A percentile compares a stretch with the other conserved stretches of the same genome.
phyloP scores from a whole-genome alignment of 1,140 invertebrate species.

The Trissolcus basalis region DNA sequence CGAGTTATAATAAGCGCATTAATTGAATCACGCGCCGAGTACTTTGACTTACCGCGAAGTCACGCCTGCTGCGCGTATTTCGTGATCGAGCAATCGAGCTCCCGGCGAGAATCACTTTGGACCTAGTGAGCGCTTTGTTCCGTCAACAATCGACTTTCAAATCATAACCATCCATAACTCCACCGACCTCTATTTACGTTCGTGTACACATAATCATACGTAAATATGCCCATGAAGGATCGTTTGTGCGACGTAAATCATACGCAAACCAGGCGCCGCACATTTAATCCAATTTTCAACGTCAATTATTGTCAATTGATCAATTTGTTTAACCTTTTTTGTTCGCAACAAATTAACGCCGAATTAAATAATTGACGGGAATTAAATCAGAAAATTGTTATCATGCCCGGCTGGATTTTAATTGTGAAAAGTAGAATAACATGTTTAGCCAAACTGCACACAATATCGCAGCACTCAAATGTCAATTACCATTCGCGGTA shows the following conservation, averaged over 20 bases:
- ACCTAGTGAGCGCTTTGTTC: constrained; percentile 71
- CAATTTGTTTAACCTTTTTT: too few species aligned
- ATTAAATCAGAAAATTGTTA: too few species aligned
- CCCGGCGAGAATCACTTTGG: constrained; percentile 44
- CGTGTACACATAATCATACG: constrained; percentile 27
- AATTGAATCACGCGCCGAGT: constrained; percentile 39
- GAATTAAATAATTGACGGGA: too few species aligned
- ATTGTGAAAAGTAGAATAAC: too few species aligned
- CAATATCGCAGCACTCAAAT: not conserved
- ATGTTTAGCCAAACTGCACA: too few species aligned
- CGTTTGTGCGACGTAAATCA: constrained; percentile 19
- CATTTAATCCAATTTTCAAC: constrained; percentile 2
- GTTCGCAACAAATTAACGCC: too few species aligned
- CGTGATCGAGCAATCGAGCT: constrained; percentile 51
- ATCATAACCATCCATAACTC: constrained; percentile 62
- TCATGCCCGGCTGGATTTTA: too few species aligned
- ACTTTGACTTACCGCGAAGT: constrained; percentile 41
- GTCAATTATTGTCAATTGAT: not conserved
- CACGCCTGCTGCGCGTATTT: constrained; percentile 43
- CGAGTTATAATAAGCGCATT: constrained; percentile 40
- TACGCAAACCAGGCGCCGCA: constrained; percentile 1
- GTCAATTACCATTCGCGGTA: not conserved
- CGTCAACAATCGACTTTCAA: constrained; percentile 68
- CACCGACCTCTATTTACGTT: constrained; percentile 37
- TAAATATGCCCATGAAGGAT: constrained; percentile 30